Evolutionary conservation across 2,888 invertebrate genomes (phyloP).

Genomic region (Dicyrtomina minuta): DNA sequence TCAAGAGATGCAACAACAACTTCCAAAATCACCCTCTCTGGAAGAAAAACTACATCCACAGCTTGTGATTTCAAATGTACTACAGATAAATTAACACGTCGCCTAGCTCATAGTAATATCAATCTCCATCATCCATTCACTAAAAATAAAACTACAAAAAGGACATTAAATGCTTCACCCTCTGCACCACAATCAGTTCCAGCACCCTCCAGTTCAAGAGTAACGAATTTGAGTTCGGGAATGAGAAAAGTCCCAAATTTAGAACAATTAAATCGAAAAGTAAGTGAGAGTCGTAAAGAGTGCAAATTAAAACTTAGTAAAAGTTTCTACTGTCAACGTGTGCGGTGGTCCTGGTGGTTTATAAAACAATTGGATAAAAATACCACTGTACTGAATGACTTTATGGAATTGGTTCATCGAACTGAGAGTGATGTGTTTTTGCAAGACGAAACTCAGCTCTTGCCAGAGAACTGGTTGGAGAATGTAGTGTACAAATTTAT

Average conservation of each 20-base stretch:
- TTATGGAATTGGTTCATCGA: conserved; percentile 39
- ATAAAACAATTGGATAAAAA: conserved; percentile 44
- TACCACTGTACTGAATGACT: conserved; percentile 35
- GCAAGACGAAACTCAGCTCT: conserved; percentile 26
- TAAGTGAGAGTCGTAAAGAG: conserved; percentile 8
- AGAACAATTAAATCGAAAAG: not conserved
- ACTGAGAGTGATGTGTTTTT: conserved; percentile 15
- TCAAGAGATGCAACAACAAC: too few species aligned
- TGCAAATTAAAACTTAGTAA: conserved; percentile 19
- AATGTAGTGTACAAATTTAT: conserved; percentile 41
- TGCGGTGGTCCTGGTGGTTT: conserved; percentile 43
- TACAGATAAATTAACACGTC: too few species aligned
- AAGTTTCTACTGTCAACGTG: conserved; percentile 44
- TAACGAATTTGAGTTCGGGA: too few species aligned
- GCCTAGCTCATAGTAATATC: too few species aligned
- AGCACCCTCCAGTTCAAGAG: too few species aligned
- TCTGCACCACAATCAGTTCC: too few species aligned
- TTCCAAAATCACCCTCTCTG: too few species aligned
- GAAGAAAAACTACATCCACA: too few species aligned
- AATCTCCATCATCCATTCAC: too few species aligned
- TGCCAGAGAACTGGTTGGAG: conserved; percentile 43
- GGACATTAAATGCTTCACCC: too few species aligned
- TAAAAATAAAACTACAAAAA: too few species aligned
- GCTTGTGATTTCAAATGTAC: too few species aligned
- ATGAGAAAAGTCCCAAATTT: not conserved